phyloP scores from a whole-genome alignment of 2,888 invertebrate species.

The Oscheius sp. region DNA sequence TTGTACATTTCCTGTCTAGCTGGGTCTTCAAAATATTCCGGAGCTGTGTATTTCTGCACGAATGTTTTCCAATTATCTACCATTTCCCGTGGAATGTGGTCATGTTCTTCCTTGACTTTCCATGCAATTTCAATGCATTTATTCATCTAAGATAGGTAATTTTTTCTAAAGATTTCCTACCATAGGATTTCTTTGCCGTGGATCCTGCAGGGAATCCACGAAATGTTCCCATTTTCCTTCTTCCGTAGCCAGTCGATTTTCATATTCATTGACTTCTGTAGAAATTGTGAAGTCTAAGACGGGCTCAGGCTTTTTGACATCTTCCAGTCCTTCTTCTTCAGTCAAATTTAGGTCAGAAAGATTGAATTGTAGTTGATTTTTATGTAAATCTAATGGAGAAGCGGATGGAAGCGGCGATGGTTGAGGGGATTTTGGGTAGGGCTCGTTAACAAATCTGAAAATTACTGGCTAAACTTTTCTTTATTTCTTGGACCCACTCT shows the following conservation, averaged over 20 bases:
- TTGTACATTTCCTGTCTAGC: slow-evolving; percentile 5
- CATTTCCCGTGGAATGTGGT: background rate
- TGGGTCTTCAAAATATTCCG: background rate
- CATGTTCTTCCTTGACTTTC: background rate
- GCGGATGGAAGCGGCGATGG: background rate
- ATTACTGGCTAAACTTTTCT: background rate
- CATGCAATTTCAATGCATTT: slow-evolving; percentile 7
- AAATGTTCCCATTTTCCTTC: slow-evolving; percentile 6
- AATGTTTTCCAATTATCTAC: background rate
- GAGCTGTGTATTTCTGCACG: background rate
- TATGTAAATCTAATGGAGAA: background rate
- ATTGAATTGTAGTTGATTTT: slow-evolving; percentile 1
- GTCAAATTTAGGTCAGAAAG: slow-evolving; percentile 10
- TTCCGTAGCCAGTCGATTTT: background rate
- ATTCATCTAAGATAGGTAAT: background rate
- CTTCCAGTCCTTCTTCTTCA: slow-evolving; percentile 5
- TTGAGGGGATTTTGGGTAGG: slow-evolving; percentile 10
- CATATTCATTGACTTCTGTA: slow-evolving; percentile 2
- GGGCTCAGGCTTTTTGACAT: slow-evolving; percentile 13
- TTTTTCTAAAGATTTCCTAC: too few relatives aligned
- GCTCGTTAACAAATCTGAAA: slow-evolving; percentile 4
- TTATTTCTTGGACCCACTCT: background rate
- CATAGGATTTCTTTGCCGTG: too few relatives aligned
- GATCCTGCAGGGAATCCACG: background rate
- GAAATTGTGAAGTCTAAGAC: slow-evolving; percentile 13